phyloP scores from a whole-genome alignment of 2,888 invertebrate species.

The Ernsta delagoae region DNA sequence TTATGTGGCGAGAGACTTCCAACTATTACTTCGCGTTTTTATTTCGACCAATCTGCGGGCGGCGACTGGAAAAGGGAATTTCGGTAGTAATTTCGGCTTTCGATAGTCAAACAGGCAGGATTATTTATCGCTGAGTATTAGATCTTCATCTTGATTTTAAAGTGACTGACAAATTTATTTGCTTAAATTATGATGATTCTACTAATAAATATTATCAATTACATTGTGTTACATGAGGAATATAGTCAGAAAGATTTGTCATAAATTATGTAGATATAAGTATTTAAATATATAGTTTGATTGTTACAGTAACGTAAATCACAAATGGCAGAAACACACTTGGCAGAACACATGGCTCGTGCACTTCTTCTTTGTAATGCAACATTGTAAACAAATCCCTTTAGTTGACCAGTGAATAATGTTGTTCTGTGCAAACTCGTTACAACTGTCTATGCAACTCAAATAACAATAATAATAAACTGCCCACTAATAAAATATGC shows the following conservation, averaged over 20 bases:
- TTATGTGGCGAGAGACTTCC: slow-evolving; percentile 73
- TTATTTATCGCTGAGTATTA: slow-evolving; percentile 21
- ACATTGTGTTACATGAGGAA: not conserved
- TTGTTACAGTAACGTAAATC: slow-evolving; percentile 32
- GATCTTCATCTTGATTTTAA: slow-evolving; percentile 18
- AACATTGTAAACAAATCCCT: slow-evolving; percentile 34
- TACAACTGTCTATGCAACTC: slow-evolving; percentile 13
- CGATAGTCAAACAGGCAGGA: slow-evolving; percentile 43
- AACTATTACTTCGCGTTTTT: slow-evolving; percentile 77
- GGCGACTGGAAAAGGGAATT: slow-evolving; percentile 63
- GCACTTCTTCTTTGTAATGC: slow-evolving; percentile 32
- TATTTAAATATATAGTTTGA: slow-evolving; percentile 33
- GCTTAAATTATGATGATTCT: not conserved
- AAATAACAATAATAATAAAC: slow-evolving; percentile 2
- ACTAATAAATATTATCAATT: not conserved
- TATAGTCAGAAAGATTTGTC: not conserved
- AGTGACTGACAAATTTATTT: slow-evolving; percentile 20
- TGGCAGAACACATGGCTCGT: slow-evolving; percentile 28
- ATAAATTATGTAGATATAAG: slow-evolving; percentile 13
- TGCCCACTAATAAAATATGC: slow-evolving; percentile 8
- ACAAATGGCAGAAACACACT: slow-evolving; percentile 29
- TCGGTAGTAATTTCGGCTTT: slow-evolving; percentile 58
- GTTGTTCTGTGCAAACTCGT: slow-evolving; percentile 2
- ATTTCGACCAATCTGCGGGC: slow-evolving; percentile 53
- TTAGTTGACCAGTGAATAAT: slow-evolving; percentile 19